Evolutionary conservation across 2,113 vertebrate species (phyloP), one percentile per base, ranked within the genome.

Genomic region (Atractosteus spatula): DNA sequence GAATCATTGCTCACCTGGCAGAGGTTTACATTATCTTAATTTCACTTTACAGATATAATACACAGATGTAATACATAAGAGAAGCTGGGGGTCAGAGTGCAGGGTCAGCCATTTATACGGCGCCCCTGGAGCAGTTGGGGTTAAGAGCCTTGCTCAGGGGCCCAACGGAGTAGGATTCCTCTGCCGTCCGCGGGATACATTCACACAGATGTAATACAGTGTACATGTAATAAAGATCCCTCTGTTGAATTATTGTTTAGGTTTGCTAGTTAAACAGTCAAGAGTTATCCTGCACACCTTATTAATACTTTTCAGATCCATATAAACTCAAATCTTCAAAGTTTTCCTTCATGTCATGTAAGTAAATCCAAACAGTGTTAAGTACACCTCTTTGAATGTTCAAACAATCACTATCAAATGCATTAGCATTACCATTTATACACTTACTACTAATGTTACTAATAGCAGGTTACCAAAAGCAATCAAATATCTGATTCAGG

Each of bases 231-330:
- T 71, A 62, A 71, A 62, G 51, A 45, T 43, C 6, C 3, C 43
- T 44, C 61, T 61, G 41, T 65, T 71, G 59, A 71, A 14, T 56
- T 62, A 42, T 47, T 56, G 69, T 43, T 17, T 62, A 68, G 17
- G 56, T 67, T 68, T 16, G 45, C 56, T 56, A 59, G 44, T 16
- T 13, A 16, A 65, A 65, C 6, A 65, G 13, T 12, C 41, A 65
- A 65, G 29, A 29, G 29, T 29, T 29, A 29, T 29, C 29, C 1
- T 29, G 29, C 29, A 29, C 29, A 29, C 29, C 29, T 29, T 29
- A 29, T 29, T 29, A 29, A 29, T 29, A 29, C 29, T 29, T 29
- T 29, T 29, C 8, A 41, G 44, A 42, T 42, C 62, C 62, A 42
- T 42, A 65, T 16, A 13, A 61, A 13, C 41, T 43, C 7, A 3